Conservation (phyloP, 1,140 invertebrate genomes). For the Drosophila sp. region DNA sequence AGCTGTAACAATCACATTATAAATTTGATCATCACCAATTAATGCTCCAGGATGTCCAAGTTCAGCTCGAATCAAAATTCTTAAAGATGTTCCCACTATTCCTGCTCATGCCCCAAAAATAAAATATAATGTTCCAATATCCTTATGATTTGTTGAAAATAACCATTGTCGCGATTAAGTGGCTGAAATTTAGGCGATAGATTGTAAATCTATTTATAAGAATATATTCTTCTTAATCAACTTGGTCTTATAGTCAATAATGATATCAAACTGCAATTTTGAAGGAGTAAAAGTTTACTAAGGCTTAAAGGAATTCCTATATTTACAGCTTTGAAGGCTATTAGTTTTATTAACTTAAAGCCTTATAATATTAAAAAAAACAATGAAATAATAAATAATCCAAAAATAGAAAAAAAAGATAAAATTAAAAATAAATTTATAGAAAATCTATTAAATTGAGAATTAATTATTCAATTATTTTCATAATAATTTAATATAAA, state of each 20-base stretch:
- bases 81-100: no score
- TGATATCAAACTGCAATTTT: no score
- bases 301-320: slow-evolving; percentile 53
- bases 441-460: slow-evolving; percentile 37
- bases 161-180: no score
- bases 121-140: no score
- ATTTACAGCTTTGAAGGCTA: no score
- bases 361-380: slow-evolving; percentile 67
- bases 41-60: slow-evolving; percentile 85
- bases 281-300: no score
- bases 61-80: slow-evolving; percentile 88
- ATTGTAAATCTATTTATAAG: no score
- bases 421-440: slow-evolving; percentile 73
- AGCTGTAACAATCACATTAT: slow-evolving; percentile 88
- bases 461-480: slow-evolving; percentile 66
- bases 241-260: no score
- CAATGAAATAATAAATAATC: slow-evolving; percentile 28
- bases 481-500: slow-evolving; percentile 48
- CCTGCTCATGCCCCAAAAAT: no score
- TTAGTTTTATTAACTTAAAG: no score
- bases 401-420: slow-evolving; percentile 76
- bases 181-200: no score
- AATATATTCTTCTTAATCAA: not conserved
- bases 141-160: no score
- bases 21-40: slow-evolving; percentile 88